Conservation (phyloP, 2,113 vertebrate genomes). For the Limanda limanda region DNA sequence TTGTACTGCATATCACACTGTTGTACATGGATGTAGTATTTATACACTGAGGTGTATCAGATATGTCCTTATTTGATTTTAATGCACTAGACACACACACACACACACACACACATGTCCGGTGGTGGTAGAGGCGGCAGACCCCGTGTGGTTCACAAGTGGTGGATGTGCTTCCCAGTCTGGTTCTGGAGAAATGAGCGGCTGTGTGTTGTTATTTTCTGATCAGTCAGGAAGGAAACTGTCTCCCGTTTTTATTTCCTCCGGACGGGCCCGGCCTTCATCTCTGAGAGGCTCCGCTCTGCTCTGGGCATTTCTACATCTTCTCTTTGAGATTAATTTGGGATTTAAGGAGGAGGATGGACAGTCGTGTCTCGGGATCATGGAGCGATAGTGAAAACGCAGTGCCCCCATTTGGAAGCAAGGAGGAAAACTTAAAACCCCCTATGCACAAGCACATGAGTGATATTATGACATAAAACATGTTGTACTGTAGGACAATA, state of each 20-base stretch:
- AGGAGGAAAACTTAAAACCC: background rate
- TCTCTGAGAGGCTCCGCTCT: constrained; percentile 80
- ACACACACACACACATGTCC: too few species aligned
- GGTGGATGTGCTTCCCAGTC: background rate
- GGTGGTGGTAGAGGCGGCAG: too few species aligned
- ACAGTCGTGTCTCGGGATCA: constrained; percentile 9
- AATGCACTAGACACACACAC: background rate
- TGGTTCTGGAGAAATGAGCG: constrained; percentile 27
- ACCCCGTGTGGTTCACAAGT: too few species aligned
- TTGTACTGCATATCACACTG: constrained; percentile 14
- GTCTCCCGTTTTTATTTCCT: constrained; percentile 94
- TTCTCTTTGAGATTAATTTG: constrained; percentile 51
- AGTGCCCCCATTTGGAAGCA: constrained; percentile 43
- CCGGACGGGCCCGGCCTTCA: constrained; percentile 80
- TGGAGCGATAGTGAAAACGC: constrained; percentile 14
- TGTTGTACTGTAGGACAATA: too few species aligned
- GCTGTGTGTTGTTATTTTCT: constrained; percentile 74
- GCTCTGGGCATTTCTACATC: constrained; percentile 80
- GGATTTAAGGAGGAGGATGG: constrained; percentile 29
- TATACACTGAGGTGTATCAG: constrained; percentile 24
- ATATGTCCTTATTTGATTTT: constrained; percentile 26
- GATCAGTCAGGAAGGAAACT: constrained; percentile 91
- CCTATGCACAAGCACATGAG: too few species aligned
- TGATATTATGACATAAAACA: too few species aligned
- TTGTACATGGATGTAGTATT: constrained; percentile 31